These are phyloP conservation scores for Agonopterix subpropinquella DNA, from an alignment of 2,888 invertebrate genomes.

Conservation along the genomic window DNA sequence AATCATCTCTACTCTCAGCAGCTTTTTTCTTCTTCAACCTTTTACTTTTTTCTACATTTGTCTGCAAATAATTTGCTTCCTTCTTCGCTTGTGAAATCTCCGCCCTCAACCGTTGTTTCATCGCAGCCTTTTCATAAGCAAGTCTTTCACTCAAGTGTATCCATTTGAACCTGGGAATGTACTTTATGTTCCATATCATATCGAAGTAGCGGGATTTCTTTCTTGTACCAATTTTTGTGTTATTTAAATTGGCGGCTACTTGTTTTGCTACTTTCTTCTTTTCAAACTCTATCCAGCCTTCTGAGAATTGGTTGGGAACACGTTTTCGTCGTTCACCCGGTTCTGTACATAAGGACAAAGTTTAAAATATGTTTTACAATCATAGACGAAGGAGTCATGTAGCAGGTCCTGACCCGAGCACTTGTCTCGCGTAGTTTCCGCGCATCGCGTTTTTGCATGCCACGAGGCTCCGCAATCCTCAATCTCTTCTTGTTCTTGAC, in stretches of 20 bases:
- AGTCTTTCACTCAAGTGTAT: constrained; percentile 94
- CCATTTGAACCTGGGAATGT: constrained; percentile 97
- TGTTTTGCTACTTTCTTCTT: constrained; percentile 91
- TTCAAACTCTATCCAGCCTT: constrained; percentile 97
- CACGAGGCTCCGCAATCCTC: no score
- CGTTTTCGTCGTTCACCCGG: constrained; percentile 71
- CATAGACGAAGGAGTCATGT: no score
- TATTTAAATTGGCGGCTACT: constrained; percentile 90
- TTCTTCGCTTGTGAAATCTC: constrained; percentile 95
- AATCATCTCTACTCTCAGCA: constrained; percentile 1
- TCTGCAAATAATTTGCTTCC: constrained; percentile 90
- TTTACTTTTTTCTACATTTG: constrained; percentile 87
- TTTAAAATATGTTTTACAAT: no score
- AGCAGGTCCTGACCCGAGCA: no score
- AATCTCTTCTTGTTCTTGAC: no score
- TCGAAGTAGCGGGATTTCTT: constrained; percentile 93
- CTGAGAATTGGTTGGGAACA: constrained; percentile 83
- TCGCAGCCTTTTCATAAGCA: constrained; percentile 93
- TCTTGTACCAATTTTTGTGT: constrained; percentile 88
- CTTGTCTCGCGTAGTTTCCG: no score
- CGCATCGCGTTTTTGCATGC: no score
- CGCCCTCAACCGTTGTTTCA: constrained; percentile 87
- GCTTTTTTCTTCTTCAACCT: constrained; percentile 73
- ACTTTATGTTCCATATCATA: constrained; percentile 97
- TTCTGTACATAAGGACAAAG: constrained; percentile 32